These are phyloP conservation scores for Plutella xylostella DNA, from an alignment of 2,888 invertebrate genomes.

Conservation along the genomic window DNA sequence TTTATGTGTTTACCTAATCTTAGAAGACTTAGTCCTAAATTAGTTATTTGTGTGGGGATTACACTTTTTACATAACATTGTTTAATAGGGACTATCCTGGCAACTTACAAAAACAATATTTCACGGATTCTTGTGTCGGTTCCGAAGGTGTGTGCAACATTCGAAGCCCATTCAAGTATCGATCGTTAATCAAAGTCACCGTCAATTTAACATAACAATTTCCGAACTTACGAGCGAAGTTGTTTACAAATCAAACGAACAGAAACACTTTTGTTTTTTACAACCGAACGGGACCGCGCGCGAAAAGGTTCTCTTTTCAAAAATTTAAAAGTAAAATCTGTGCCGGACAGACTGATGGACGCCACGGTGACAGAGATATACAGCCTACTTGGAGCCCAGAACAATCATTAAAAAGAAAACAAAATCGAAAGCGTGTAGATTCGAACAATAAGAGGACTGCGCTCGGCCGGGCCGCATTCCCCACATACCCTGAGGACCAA, in stretches of 20 bases:
- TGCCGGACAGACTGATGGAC: conserved; percentile 28
- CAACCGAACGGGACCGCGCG: conserved; percentile 9
- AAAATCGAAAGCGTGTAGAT: conserved; percentile 21
- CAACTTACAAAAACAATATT: too few species aligned
- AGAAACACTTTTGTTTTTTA: conserved; percentile 9
- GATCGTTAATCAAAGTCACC: background rate
- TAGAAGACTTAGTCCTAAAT: too few species aligned
- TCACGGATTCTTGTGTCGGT: too few species aligned
- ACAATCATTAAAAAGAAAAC: conserved; percentile 30
- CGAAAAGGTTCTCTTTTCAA: conserved; percentile 27
- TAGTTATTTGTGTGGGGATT: too few species aligned
- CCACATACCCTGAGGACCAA: conserved; percentile 46
- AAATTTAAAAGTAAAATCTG: conserved; percentile 33
- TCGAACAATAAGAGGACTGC: conserved; percentile 1
- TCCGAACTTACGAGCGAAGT: background rate
- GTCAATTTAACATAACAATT: conserved; percentile 4
- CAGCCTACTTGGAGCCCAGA: conserved; percentile 20
- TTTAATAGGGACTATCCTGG: too few species aligned
- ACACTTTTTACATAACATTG: too few species aligned
- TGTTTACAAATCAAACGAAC: background rate
- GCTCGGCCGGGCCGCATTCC: conserved; percentile 34
- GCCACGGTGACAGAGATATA: conserved; percentile 30
- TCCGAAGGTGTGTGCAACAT: too few species aligned
- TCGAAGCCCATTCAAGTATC: conserved; percentile 5
- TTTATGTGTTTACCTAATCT: too few species aligned